Percentiles rank a stretch among this genome's conserved stretches.
Conservation (phyloP, 2,113 vertebrate species). For the Salvelinus fontinalis region DNA sequence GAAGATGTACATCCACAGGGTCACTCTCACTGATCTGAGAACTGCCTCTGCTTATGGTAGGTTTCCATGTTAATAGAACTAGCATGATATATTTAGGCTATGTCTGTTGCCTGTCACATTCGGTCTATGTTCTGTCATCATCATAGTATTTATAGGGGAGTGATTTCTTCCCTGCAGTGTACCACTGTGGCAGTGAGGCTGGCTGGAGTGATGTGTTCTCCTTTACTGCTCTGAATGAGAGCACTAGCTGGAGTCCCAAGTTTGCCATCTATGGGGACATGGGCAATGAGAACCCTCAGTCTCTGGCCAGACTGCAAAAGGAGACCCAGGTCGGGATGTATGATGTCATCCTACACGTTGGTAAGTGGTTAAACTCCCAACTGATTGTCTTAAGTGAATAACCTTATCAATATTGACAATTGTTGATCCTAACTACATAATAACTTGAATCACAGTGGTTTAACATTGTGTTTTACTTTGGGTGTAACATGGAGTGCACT, state of each 20-base stretch:
- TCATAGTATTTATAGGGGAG: not conserved
- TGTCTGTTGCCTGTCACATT: not conserved
- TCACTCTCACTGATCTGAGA: slow-evolving; percentile 71
- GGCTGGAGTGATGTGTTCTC: slow-evolving; percentile 84
- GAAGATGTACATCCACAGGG: slow-evolving; percentile 80
- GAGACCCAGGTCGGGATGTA: slow-evolving; percentile 81
- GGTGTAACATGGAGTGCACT: not conserved
- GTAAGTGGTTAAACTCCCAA: slow-evolving; percentile 59
- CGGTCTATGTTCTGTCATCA: not conserved
- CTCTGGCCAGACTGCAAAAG: slow-evolving; percentile 80
- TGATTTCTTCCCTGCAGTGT: slow-evolving; percentile 58
- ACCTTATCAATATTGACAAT: no score
- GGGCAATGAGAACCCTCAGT: slow-evolving; percentile 85
- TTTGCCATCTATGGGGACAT: slow-evolving; percentile 86
- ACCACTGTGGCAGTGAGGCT: slow-evolving; percentile 78
- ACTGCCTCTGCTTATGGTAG: slow-evolving; percentile 76
- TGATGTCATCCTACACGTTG: slow-evolving; percentile 82
- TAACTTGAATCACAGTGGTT: no score
- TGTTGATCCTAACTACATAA: no score
- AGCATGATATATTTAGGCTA: not conserved
- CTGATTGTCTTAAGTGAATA: not conserved
- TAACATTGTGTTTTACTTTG: not conserved
- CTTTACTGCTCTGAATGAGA: slow-evolving; percentile 77
- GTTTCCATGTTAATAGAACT: slow-evolving; percentile 3
- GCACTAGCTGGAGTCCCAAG: slow-evolving; percentile 75